These are phyloP conservation scores for Tetramorium parvispinum DNA, from an alignment of 1,140 invertebrate species.

Conservation along the genomic window DNA sequence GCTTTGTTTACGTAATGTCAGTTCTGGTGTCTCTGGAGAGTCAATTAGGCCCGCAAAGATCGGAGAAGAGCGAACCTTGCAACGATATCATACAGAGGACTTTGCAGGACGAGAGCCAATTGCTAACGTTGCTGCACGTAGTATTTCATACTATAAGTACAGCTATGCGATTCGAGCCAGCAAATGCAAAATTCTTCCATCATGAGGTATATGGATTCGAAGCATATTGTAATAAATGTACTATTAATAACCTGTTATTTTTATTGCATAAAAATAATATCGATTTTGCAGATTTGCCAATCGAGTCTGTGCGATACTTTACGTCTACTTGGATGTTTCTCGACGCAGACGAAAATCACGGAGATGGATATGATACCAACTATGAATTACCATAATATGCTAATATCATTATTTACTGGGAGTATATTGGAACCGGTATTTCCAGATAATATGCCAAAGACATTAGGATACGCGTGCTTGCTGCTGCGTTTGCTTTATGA, in stretches of 20 bases:
- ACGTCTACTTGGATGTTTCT: conserved; percentile 96
- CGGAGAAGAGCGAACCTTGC: conserved; percentile 79
- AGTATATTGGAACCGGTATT: conserved; percentile 89
- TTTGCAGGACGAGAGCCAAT: conserved; percentile 84
- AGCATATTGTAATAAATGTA: neutral
- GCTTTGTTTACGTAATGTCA: conserved; percentile 99
- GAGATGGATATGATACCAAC: conserved; percentile 83
- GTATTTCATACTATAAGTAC: conserved; percentile 98
- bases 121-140: conserved; percentile 92
- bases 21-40: conserved; percentile 97
- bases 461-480: conserved; percentile 91
- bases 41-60: conserved; percentile 87
- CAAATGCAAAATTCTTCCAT: conserved; percentile 99
- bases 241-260: conserved; percentile 8
- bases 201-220: conserved; percentile 91
- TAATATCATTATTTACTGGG: conserved; percentile 89
- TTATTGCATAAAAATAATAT: conserved; percentile 18
- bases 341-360: conserved; percentile 86
- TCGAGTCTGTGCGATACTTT: conserved; percentile 97
- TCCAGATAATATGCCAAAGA: conserved; percentile 88
- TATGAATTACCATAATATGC: conserved; percentile 83
- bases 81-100: conserved; percentile 80
- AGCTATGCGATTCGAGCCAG: conserved; percentile 99
- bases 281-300: conserved; percentile 91
- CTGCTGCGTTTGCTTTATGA: conserved; percentile 95